These are phyloP conservation scores for Latrodectus hesperus DNA, from an alignment of 2,888 invertebrate genomes.

Conservation along the genomic window DNA sequence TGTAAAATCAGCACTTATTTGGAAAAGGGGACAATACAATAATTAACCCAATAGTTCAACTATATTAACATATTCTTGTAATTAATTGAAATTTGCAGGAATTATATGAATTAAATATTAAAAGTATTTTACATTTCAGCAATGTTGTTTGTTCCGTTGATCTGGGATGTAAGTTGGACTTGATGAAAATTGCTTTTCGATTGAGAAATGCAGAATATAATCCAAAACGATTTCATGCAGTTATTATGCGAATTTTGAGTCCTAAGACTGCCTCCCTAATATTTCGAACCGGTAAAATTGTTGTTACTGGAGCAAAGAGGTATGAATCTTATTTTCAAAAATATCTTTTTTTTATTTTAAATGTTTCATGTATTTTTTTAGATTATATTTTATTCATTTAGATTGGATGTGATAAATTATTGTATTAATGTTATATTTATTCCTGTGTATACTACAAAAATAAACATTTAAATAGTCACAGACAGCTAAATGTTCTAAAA, in stretches of 20 bases:
- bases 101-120: background rate
- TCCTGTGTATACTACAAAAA: too few relatives aligned
- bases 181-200: conserved; percentile 78
- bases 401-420: too few relatives aligned
- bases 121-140: conserved; percentile 3
- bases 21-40: too few relatives aligned
- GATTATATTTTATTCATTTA: too few relatives aligned
- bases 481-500: too few relatives aligned
- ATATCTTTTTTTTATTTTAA: too few relatives aligned
- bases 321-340: background rate
- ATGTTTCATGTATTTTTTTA: too few relatives aligned
- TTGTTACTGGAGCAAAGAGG: conserved; percentile 79
- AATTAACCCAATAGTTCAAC: too few relatives aligned
- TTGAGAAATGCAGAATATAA: conserved; percentile 79
- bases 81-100: background rate
- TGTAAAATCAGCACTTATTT: too few relatives aligned
- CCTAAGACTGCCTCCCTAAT: conserved; percentile 79
- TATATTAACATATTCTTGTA: too few relatives aligned
- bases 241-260: conserved; percentile 79
- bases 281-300: conserved; percentile 79
- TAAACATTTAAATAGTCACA: too few relatives aligned
- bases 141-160: conserved; percentile 79
- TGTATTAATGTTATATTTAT: too few relatives aligned
- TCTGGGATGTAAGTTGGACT: conserved; percentile 77
- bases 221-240: conserved; percentile 79